Conservation (phyloP, 1,140 invertebrate genomes). For the Bathynomus jamesi region DNA sequence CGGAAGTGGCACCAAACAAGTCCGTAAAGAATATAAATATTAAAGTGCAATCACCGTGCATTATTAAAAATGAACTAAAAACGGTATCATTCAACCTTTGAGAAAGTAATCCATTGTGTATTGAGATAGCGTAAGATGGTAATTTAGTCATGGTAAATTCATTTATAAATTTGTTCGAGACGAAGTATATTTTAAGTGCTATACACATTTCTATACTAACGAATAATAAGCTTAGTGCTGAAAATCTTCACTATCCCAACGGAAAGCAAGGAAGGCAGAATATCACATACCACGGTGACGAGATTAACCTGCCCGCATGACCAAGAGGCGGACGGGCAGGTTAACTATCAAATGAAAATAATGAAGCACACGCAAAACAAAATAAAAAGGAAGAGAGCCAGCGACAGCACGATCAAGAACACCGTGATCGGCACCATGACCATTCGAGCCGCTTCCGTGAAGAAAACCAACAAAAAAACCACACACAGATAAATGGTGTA, state of each 20-base stretch:
- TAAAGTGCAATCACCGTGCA: neutral
- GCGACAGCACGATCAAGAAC: conserved; percentile 32
- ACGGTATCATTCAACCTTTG: no score
- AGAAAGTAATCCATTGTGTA: no score
- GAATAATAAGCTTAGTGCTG: no score
- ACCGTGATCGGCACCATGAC: conserved; percentile 32
- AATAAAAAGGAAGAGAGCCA: conserved; percentile 33
- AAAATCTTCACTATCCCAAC: neutral
- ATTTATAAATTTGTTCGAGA: no score
- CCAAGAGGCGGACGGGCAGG: neutral
- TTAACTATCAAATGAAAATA: conserved; percentile 33
- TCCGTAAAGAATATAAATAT: neutral
- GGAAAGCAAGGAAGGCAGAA: neutral
- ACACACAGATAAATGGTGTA: neutral
- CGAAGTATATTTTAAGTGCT: no score
- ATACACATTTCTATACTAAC: no score
- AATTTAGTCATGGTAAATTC: no score
- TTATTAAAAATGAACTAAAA: no score
- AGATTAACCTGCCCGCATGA: neutral
- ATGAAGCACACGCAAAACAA: conserved; percentile 36
- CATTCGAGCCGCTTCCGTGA: neutral
- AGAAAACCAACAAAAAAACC: neutral
- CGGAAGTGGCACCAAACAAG: neutral
- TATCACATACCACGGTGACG: neutral
- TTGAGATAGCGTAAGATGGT: no score